Evolutionary conservation across 2,888 invertebrate species (phyloP), one percentile per base, ranked within the genome.

Genomic region (Rotaria magnacalcarata): DNA sequence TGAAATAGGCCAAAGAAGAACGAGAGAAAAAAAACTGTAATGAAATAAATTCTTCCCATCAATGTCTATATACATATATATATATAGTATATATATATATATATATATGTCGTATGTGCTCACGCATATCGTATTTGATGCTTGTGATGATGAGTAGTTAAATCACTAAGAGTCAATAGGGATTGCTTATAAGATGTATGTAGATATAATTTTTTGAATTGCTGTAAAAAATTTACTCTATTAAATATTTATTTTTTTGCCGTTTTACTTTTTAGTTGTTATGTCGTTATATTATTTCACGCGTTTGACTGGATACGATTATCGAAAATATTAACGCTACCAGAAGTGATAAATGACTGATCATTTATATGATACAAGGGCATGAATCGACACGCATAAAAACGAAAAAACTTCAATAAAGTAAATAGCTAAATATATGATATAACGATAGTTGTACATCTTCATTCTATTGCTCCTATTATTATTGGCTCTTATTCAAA

Each of bases 261-360:
- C 21, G 21, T 54, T 21, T 54, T 50, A 8, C 11, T 34, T 67
- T 67, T 67, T 16, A 67, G 27, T 67, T 67, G 10, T 27, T 14
- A 67, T 16, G 34, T 67, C 27, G 34, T 34, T 16, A 34, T 34
- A 27, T 34, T 67, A 27, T 34, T 67, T 27, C 3, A 27, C 1
- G 5, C 5, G 24, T 27, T 34, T 67, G 14, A 27, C 67, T 67
- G 14, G 27, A 34, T 34, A 67, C 14, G 34, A 34, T 34, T 67
- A 34, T 7, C 67, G 19, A 67, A 67, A 1, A 34, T 67, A 67
- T 67, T 27, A 34, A 67, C 34, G 67, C 27, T 27, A 24, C 67
- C 34, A 67, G 14, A 67, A 67, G 67, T 67, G 67, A 67, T 67
- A 16, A 67, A 67, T 67, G 34, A 67, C 34, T 34, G 67, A 67